Conservation (phyloP, 64 coral and sea anemone genomes). For the Stichodactyla helianthus region DNA sequence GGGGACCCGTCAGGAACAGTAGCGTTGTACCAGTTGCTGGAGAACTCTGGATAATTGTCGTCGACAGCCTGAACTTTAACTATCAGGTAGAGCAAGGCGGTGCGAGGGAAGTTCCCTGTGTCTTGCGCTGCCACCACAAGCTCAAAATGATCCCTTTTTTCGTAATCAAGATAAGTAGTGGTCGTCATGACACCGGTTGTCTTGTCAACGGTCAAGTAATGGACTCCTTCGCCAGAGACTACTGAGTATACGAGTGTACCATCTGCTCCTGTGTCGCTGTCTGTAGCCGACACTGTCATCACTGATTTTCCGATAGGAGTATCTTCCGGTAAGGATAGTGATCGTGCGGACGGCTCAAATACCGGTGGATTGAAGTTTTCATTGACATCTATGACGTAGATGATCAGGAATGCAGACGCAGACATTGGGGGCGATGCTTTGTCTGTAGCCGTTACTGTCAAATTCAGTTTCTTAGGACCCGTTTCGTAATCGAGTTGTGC, state of each 20-base stretch:
- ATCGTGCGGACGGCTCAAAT: conserved; percentile 25
- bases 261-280: conserved; percentile 19
- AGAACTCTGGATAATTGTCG: conserved; percentile 44
- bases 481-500: conserved; percentile 18
- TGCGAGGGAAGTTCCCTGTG: conserved; percentile 32
- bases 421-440: conserved; percentile 26
- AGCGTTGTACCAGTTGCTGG: conserved; percentile 24
- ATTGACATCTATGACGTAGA: conserved; percentile 33
- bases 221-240: conserved; percentile 33
- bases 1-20: conserved; percentile 48
- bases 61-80: conserved; percentile 40
- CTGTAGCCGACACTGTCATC: conserved; percentile 27
- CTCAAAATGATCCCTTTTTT: conserved; percentile 23
- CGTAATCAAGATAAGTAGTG: conserved; percentile 29
- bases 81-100: conserved; percentile 22
- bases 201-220: conserved; percentile 48
- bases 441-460: conserved; percentile 36
- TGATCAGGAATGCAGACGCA: conserved; percentile 6
- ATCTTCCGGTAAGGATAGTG: conserved; percentile 27
- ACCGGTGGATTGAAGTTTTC: conserved; percentile 25
- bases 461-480: neutral
- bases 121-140: conserved; percentile 38
- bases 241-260: conserved; percentile 37
- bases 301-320: conserved; percentile 39
- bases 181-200: conserved; percentile 34